Evolutionary conservation across 2,888 invertebrate species (phyloP).

Genomic region (Galeopsomyia nigrocyanea): DNA sequence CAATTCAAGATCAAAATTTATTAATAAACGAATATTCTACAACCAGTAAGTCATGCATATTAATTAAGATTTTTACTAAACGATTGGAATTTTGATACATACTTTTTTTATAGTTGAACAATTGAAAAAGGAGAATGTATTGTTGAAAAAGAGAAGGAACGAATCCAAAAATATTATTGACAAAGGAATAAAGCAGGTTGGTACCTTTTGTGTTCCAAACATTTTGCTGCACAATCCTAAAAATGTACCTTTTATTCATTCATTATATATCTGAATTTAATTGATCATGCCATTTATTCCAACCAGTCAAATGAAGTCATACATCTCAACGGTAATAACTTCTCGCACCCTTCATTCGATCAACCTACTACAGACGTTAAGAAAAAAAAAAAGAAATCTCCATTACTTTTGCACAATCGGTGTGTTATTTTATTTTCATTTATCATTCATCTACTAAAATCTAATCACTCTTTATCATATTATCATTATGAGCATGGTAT

Average conservation of each 20-base stretch:
- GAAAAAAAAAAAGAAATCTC: background rate
- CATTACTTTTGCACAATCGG: too few relatives aligned
- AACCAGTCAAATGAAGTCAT: too few relatives aligned
- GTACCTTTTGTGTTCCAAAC: background rate
- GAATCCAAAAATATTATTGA: too few relatives aligned
- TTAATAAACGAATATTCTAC: slow-evolving; percentile 7
- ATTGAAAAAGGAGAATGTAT: slow-evolving; percentile 11
- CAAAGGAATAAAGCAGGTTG: background rate
- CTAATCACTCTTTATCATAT: background rate
- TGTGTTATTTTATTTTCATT: background rate
- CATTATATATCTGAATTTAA: background rate
- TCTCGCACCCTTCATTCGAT: background rate
- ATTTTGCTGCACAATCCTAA: background rate
- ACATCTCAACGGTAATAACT: background rate
- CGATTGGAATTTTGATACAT: background rate
- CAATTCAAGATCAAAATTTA: slow-evolving; percentile 23
- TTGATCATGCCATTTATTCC: too few relatives aligned
- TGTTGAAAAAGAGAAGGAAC: background rate
- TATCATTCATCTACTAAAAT: background rate
- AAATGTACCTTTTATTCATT: background rate
- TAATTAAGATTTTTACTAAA: background rate
- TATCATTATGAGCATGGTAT: too few relatives aligned
- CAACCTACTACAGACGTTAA: background rate
- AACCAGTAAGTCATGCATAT: background rate
- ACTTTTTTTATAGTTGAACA: slow-evolving; percentile 25